Evolutionary conservation across 2,797 vertebrate species (phyloP).

Genomic region (Xenops minutus): DNA sequence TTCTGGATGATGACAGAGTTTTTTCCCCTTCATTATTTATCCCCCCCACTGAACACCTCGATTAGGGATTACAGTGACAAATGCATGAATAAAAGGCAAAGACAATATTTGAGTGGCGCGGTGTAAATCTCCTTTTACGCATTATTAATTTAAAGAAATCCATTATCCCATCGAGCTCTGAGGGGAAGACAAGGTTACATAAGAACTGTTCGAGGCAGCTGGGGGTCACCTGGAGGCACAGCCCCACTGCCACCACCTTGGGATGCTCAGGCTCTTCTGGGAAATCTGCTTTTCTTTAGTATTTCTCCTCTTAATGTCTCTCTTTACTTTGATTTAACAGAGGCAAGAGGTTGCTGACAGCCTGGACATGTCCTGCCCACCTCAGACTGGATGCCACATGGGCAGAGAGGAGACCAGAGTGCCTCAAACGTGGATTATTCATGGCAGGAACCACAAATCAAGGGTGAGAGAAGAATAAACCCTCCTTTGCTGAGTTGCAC

Average conservation of each 20-base stretch:
- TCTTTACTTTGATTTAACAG: neutral
- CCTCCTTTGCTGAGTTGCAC: neutral
- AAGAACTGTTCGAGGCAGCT: neutral
- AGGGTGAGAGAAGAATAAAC: neutral
- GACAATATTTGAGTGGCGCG: conserved; percentile 75
- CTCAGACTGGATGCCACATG: rapidly evolving
- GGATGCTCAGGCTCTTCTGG: neutral
- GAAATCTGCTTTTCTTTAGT: neutral
- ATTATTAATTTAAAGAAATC: conserved; percentile 79
- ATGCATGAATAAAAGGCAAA: conserved; percentile 80
- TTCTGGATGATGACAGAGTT: conserved; percentile 75
- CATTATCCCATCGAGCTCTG: conserved; percentile 63
- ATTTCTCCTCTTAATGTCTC: neutral
- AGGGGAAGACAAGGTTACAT: conserved; percentile 58
- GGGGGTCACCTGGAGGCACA: conserved; percentile 63
- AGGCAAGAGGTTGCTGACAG: neutral
- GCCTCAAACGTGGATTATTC: neutral
- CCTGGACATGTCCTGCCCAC: neutral
- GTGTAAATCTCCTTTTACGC: conserved; percentile 80
- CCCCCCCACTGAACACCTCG: conserved; percentile 72
- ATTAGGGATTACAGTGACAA: conserved; percentile 80
- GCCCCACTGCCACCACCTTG: neutral
- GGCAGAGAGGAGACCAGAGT: neutral
- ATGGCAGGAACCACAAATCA: neutral
- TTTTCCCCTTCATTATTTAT: conserved; percentile 77